Base-by-base conservation (phyloP, 1,140 invertebrate species). In the Nylanderia fulva region DNA sequence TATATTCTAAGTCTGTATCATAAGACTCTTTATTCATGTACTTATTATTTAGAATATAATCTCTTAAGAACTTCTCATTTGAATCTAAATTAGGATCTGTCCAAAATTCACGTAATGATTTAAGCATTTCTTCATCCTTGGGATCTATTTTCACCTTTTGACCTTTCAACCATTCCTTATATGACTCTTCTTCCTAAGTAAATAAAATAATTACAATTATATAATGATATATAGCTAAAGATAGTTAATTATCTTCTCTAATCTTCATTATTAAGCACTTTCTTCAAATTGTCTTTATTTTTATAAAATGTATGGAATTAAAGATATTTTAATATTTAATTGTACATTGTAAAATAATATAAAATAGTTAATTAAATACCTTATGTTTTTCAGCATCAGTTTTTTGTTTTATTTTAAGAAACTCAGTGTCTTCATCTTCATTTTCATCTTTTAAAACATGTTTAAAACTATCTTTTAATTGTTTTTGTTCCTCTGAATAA, bases 31-130 rank as follows among this genome's bases (percentile, higher is more conserved):
- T 95, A 0, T 97, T 96, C 42, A 96, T 90, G 89, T 96, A 96
- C 66, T 96, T 96, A 94, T 98, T 98, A 92, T 99, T 98, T 18
- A 99, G 94, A 91, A 99, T 96, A 92, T 98, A 99, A 95, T 99
- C 98, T 64, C 97, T 96, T 0, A 99, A 94, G 94, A 99, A 99
- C 80, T 97, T 97, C 94, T 99, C 99, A 68, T 96, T 96, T 86
- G 97, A 95, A 92, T 97, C 97, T 27, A 99, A 94, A 85, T 97
- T 96, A 48, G 97, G 97, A 94, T 97, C 96, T 39, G 95, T 97
- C 98, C 98, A 99, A 93, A 97, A 97, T 52, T 98, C 96, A 85
- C 97, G 97, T 42, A 99, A 93, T 18, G 96, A 96, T 91, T 97
- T 96, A 87, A 98, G 94, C 71, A 97, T 96, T 92, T 96, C 95